Percentiles rank a stretch among this genome's conserved stretches.
Evolutionary conservation across 2,888 invertebrate species (phyloP).

Genomic region (Bimastos eiseni): DNA sequence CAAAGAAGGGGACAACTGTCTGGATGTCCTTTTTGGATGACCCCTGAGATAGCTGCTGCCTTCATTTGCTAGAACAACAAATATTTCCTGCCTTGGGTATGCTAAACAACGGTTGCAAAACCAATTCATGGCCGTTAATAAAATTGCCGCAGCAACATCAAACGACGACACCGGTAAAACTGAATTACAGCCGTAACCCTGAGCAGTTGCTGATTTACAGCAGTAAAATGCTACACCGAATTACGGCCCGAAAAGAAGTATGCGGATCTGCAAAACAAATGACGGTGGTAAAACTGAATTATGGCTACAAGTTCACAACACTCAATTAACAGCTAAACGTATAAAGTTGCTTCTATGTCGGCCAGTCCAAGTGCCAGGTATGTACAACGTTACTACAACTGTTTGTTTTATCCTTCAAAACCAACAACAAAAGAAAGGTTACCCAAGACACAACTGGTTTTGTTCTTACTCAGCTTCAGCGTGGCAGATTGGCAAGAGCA

Average conservation of each 20-base stretch:
- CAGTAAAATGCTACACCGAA: neutral
- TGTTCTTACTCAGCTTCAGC: conserved; percentile 9
- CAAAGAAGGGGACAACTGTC: neutral
- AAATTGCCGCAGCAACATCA: neutral
- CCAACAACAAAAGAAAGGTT: neutral
- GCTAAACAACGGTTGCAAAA: neutral
- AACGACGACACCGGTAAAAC: neutral
- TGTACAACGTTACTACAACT: neutral
- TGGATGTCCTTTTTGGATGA: conserved; percentile 6
- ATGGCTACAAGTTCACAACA: neutral
- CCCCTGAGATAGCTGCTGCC: conserved; percentile 1
- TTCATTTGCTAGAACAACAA: conserved; percentile 5
- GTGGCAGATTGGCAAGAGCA: neutral
- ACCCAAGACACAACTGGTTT: conserved; percentile 8
- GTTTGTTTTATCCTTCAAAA: neutral
- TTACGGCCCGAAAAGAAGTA: neutral
- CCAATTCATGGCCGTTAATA: no score
- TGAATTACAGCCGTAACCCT: conserved; percentile 24
- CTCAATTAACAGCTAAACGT: conserved; percentile 5
- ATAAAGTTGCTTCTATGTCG: neutral
- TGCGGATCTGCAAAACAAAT: neutral
- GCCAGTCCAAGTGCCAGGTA: conserved; percentile 1
- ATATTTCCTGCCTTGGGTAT: neutral
- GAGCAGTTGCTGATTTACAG: conserved; percentile 15
- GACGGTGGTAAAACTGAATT: neutral